Percentiles rank a stretch among this genome's conserved stretches.
phyloP scores from a whole-genome alignment of 2,113 vertebrate genomes.

The Hippocampus mohnikei region DNA sequence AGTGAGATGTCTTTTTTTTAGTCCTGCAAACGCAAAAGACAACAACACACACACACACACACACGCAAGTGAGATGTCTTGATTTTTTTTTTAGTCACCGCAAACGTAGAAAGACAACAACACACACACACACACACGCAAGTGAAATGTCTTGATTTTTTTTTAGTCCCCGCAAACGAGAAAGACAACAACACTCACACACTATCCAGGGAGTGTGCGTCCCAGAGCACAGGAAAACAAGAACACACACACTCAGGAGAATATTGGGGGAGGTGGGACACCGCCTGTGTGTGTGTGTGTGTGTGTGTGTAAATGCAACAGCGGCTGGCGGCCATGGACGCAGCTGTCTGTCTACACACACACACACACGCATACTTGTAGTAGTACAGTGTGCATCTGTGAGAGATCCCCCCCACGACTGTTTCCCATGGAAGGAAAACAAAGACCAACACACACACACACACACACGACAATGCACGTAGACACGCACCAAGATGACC shows the following conservation, averaged over 20 bases:
- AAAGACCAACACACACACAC: slow-evolving; percentile 36
- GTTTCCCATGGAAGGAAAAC: slow-evolving; percentile 70
- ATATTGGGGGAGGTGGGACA: slow-evolving; percentile 18
- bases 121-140: background rate
- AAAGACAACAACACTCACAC: slow-evolving; percentile 14
- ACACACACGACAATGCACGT: slow-evolving; percentile 15
- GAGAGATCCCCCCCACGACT: slow-evolving; percentile 65
- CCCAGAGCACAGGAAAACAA: background rate
- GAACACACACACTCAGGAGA: slow-evolving; percentile 25
- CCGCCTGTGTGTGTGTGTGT: slow-evolving; percentile 6
- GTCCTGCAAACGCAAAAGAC: too few relatives aligned
- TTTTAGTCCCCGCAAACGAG: background rate
- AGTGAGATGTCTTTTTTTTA: too few relatives aligned
- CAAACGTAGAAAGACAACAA: too few relatives aligned
- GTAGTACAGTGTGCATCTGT: slow-evolving; percentile 48
- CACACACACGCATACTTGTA: slow-evolving; percentile 26
- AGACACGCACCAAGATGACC: background rate
- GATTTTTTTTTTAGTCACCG: too few relatives aligned
- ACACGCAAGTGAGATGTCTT: too few relatives aligned
- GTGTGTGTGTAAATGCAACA: slow-evolving; percentile 43
- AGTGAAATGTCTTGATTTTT: too few relatives aligned
- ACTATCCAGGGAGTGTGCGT: background rate
- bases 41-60: too few relatives aligned
- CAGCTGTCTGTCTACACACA: slow-evolving; percentile 68
- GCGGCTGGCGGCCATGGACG: slow-evolving; percentile 66